Evolutionary conservation across 2,797 vertebrate genomes (phyloP).

Genomic region (Borostomias antarcticus): DNA sequence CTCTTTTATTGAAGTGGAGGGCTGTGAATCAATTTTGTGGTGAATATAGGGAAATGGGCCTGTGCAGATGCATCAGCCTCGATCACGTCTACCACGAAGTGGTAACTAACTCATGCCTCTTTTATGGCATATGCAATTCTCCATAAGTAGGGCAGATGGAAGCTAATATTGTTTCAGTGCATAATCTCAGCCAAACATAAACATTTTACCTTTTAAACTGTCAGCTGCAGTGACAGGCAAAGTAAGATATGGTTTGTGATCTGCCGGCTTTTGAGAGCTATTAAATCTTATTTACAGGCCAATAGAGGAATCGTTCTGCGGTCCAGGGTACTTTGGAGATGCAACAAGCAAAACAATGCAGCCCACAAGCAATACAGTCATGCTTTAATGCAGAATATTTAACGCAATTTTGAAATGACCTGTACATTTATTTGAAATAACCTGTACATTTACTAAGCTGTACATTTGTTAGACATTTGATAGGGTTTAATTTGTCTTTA

Average conservation of each 20-base stretch:
- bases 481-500: not conserved
- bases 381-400: not conserved
- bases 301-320: slow-evolving; percentile 32
- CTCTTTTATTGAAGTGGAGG: slow-evolving; percentile 37
- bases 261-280: slow-evolving; percentile 30
- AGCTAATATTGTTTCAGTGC: slow-evolving; percentile 43
- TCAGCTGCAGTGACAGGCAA: slow-evolving; percentile 28
- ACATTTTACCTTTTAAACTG: slow-evolving; percentile 37
- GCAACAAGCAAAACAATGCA: slow-evolving; percentile 13
- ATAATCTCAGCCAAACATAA: slow-evolving; percentile 29
- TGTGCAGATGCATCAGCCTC: slow-evolving; percentile 38
- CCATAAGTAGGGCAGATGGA: slow-evolving; percentile 35
- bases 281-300: slow-evolving; percentile 39
- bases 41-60: slow-evolving; percentile 33
- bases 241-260: slow-evolving; percentile 32
- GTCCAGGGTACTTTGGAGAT: slow-evolving; percentile 25
- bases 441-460: not conserved
- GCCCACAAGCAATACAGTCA: not conserved
- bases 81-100: slow-evolving; percentile 36
- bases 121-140: slow-evolving; percentile 35
- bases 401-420: not conserved
- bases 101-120: slow-evolving; percentile 26
- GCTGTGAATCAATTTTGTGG: slow-evolving; percentile 34
- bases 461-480: not conserved
- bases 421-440: not conserved